Conservation (phyloP, 2,113 vertebrate species). For the Argyrosomus japonicus region DNA sequence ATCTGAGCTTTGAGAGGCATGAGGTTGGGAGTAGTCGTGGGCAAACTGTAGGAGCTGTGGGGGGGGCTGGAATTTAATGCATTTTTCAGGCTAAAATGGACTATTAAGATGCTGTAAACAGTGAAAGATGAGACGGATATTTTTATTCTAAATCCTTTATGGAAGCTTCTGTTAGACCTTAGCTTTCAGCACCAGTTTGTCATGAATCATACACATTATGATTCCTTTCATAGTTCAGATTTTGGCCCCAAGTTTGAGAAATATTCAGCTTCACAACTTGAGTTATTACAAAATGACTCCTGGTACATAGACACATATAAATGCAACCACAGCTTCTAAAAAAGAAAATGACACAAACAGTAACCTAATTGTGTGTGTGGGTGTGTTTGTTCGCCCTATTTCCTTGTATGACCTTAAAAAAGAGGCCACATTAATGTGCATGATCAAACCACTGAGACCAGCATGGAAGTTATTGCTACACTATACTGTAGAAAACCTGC, state of each 20-base stretch:
- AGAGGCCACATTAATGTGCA: neutral
- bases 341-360: neutral
- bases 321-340: neutral
- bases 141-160: neutral
- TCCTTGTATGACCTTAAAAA: neutral
- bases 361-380: neutral
- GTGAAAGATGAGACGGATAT: neutral
- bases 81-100: neutral
- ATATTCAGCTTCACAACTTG: neutral
- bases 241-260: neutral
- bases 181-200: neutral
- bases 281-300: neutral
- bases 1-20: too few species aligned
- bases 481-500: neutral
- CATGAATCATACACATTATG: neutral
- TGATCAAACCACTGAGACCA: neutral
- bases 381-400: neutral
- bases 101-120: neutral
- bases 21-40: neutral
- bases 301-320: neutral
- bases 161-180: neutral
- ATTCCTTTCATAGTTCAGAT: neutral
- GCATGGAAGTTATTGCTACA: too few species aligned
- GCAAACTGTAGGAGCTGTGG: neutral
- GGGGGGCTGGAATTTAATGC: neutral